phyloP scores from a whole-genome alignment of 2,797 vertebrate genomes.

The Hyperoplus lanceolatus region DNA sequence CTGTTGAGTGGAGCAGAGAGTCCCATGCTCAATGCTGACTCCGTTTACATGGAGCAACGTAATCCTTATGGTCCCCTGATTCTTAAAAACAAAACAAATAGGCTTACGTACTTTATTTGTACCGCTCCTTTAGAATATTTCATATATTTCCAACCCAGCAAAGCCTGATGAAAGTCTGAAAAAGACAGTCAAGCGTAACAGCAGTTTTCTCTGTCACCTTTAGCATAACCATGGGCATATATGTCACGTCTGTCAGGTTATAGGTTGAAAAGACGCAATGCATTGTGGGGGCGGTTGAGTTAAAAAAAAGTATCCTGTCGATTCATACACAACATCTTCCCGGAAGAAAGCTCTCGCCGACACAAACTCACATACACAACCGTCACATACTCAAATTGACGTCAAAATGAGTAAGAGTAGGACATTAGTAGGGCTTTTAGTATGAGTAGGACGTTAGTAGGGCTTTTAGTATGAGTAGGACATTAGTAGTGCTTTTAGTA shows the following conservation, averaged over 20 bases:
- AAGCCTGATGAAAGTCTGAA: not conserved
- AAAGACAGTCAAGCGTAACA: not conserved
- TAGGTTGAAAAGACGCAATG: no score
- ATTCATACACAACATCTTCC: no score
- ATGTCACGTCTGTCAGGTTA: not conserved
- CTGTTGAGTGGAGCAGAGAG: not conserved
- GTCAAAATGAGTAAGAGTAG: no score
- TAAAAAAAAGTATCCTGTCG: no score
- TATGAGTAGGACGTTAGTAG: no score
- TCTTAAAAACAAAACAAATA: not conserved
- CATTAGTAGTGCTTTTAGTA: no score
- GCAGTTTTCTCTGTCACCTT: not conserved
- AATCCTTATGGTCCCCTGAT: slow-evolving; percentile 9
- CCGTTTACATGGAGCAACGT: not conserved
- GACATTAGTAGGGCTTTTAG: no score
- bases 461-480: no score
- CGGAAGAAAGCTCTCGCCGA: no score
- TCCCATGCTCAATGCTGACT: not conserved
- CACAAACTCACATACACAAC: no score
- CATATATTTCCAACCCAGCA: not conserved
- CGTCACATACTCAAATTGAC: no score
- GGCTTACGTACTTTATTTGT: not conserved
- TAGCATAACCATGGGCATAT: not conserved
- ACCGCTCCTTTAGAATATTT: not conserved
- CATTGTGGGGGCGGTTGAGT: no score